A percentile compares a stretch with the other conserved stretches of the same genome.
Evolutionary conservation across 2,113 vertebrate genomes (phyloP).

Genomic region (Aramus guarauna): DNA sequence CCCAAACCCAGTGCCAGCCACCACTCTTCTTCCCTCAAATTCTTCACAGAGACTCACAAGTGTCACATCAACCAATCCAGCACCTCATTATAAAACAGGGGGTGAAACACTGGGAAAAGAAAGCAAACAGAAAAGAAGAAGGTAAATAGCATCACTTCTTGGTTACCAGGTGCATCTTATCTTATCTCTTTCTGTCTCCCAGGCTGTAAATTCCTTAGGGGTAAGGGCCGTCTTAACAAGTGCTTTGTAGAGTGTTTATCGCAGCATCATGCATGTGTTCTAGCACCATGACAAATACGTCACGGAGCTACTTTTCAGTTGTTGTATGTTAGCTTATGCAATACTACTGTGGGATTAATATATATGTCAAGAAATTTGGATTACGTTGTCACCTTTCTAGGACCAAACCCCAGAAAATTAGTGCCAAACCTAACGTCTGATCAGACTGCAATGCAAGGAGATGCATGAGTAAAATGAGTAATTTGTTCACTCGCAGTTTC

Average conservation of each 20-base stretch:
- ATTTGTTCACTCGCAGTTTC: background rate
- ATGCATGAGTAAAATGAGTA: background rate
- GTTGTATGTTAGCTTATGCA: background rate
- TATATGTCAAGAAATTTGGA: background rate
- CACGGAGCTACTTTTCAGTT: background rate
- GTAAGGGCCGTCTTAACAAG: conserved; percentile 31
- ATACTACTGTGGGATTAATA: background rate
- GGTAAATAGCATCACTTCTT: conserved; percentile 51
- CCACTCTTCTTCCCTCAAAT: conserved; percentile 21
- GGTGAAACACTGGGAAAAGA: conserved; percentile 26
- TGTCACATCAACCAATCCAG: conserved; percentile 39
- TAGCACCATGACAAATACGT: background rate
- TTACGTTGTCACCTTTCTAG: background rate
- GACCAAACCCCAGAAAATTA: background rate
- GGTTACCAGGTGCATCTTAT: conserved; percentile 62
- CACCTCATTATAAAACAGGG: conserved; percentile 58
- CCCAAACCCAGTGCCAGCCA: conserved; percentile 25
- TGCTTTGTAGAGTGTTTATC: conserved; percentile 23
- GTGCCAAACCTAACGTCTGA: background rate
- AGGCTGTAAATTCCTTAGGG: conserved; percentile 39
- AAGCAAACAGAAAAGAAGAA: conserved; percentile 62
- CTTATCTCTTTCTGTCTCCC: conserved; percentile 50
- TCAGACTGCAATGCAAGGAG: background rate
- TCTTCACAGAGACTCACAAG: background rate
- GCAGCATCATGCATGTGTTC: background rate